Conservation (phyloP, 2,797 vertebrate genomes). For the Gobionotothen gibberifrons region DNA sequence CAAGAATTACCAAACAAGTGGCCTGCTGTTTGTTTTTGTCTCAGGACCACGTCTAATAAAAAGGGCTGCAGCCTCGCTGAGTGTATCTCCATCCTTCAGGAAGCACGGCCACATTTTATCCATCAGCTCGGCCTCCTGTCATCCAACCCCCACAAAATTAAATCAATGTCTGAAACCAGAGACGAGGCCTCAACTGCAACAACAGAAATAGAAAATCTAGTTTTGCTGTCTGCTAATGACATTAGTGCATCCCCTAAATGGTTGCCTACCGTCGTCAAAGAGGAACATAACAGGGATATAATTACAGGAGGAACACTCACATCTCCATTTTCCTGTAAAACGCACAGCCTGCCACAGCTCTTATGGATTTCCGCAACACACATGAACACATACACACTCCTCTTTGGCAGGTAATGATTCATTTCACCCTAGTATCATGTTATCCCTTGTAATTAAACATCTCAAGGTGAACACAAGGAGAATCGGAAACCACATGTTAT, state of each 20-base stretch:
- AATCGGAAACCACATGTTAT: conserved; percentile 82
- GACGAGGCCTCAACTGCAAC: conserved; percentile 84
- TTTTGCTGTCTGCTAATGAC: conserved; percentile 86
- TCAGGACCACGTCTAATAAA: conserved; percentile 80
- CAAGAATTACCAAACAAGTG: conserved; percentile 48
- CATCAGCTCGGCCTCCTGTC: conserved; percentile 85
- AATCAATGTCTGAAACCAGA: conserved; percentile 92
- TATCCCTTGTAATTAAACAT: conserved; percentile 84
- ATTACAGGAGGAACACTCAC: conserved; percentile 82
- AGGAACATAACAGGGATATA: conserved; percentile 83
- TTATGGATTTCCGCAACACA: conserved; percentile 75
- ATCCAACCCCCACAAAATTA: conserved; percentile 85
- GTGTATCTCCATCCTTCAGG: conserved; percentile 81
- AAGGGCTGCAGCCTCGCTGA: conserved; percentile 65
- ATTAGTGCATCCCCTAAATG: conserved; percentile 87
- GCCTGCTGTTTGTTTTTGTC: conserved; percentile 66
- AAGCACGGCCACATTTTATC: conserved; percentile 81
- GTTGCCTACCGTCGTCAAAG: conserved; percentile 79
- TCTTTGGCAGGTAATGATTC: conserved; percentile 75
- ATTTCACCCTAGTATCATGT: conserved; percentile 75
- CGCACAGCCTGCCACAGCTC: conserved; percentile 69
- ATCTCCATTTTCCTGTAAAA: conserved; percentile 86
- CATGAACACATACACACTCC: not conserved
- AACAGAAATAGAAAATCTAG: conserved; percentile 91
- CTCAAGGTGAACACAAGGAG: conserved; percentile 85